These are phyloP conservation scores for Drosophila nasuta DNA, from an alignment of 1,140 invertebrate genomes.

Conservation along the genomic window DNA sequence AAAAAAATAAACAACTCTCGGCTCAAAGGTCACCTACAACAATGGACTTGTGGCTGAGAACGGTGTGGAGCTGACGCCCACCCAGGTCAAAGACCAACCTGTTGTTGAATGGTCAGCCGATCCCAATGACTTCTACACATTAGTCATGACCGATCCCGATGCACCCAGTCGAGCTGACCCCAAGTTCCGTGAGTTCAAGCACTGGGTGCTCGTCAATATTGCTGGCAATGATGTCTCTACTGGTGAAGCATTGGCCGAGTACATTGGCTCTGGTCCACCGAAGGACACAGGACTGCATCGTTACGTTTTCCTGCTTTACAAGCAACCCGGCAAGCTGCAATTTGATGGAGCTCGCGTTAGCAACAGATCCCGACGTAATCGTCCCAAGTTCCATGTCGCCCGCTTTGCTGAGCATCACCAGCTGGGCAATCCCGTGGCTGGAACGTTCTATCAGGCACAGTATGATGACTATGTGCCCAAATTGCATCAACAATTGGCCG, in stretches of 20 bases:
- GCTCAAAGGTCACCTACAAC: conserved; percentile 85
- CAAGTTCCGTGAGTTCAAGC: conserved; percentile 94
- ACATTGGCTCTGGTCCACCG: conserved; percentile 94
- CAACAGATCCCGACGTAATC: conserved; percentile 87
- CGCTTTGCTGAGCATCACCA: conserved; percentile 94
- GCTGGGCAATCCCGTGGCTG: conserved; percentile 92
- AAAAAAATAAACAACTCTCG: conserved; percentile 33
- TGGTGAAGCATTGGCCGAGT: conserved; percentile 92
- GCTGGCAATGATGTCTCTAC: conserved; percentile 90
- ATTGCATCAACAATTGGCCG: conserved; percentile 66
- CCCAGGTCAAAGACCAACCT: conserved; percentile 89
- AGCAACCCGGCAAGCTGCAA: conserved; percentile 87
- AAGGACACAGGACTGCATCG: conserved; percentile 94
- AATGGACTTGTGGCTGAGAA: conserved; percentile 86
- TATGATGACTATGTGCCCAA: conserved; percentile 95
- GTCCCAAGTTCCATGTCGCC: conserved; percentile 91
- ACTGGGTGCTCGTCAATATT: conserved; percentile 97
- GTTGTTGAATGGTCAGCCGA: conserved; percentile 89
- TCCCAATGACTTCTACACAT: conserved; percentile 88
- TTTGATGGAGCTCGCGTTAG: conserved; percentile 54
- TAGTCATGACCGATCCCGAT: conserved; percentile 88
- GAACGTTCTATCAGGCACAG: conserved; percentile 95
- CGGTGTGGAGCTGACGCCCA: conserved; percentile 89
- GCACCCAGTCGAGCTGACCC: conserved; percentile 90
- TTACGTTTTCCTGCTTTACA: conserved; percentile 95